phyloP scores from a whole-genome alignment of 2,888 invertebrate species.

The Pseudeuparius sepicola region DNA sequence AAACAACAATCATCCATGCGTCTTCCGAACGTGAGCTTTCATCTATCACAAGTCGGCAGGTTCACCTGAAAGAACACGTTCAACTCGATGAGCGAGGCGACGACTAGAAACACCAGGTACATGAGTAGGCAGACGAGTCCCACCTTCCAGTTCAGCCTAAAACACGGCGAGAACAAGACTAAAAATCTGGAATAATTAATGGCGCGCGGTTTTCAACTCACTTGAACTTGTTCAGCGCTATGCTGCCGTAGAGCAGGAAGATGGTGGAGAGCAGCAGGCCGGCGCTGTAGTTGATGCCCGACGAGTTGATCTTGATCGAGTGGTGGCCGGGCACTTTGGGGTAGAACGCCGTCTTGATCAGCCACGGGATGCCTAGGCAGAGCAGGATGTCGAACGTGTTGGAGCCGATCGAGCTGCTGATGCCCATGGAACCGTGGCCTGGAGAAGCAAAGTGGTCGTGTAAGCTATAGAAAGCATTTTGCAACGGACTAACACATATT shows the following conservation, averaged over 20 bases:
- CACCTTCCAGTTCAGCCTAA: constrained; percentile 56
- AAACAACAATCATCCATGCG: too few species aligned
- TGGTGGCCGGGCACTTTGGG: constrained; percentile 48
- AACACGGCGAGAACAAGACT: constrained; percentile 19
- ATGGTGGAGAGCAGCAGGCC: constrained; percentile 65
- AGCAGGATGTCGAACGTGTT: constrained; percentile 73
- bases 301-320: constrained; percentile 62
- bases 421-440: constrained; percentile 69
- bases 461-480: too few species aligned
- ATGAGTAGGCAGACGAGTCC: constrained; percentile 56
- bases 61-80: constrained; percentile 69
- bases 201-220: constrained; percentile 29
- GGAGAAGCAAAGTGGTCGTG: too few species aligned
- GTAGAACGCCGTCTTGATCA: constrained; percentile 56
- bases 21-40: too few species aligned
- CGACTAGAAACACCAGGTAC: constrained; percentile 55
- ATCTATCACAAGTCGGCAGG: constrained; percentile 53
- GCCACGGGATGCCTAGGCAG: constrained; percentile 70
- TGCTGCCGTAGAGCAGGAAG: constrained; percentile 54
- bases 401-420: constrained; percentile 73
- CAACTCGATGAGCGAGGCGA: constrained; percentile 65
- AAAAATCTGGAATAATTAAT: neutral
- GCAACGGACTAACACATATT: too few species aligned
- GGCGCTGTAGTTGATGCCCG: constrained; percentile 65
- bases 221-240: constrained; percentile 56